phyloP scores from a whole-genome alignment of 2,113 vertebrate genomes.

The Tiliqua scincoides region DNA sequence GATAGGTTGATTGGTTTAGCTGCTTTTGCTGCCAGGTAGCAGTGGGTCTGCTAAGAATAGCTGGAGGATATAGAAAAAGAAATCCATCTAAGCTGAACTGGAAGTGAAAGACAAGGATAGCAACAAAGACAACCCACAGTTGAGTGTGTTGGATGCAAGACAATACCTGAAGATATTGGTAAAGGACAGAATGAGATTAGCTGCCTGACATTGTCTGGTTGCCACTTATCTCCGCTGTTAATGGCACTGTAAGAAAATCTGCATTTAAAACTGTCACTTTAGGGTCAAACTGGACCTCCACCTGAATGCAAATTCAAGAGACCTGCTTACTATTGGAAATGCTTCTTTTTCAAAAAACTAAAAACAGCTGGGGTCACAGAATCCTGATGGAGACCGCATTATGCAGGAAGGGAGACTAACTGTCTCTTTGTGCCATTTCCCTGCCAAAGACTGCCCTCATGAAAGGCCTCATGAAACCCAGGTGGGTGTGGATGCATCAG shows the following conservation, averaged over 20 bases:
- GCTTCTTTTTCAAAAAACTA: too few species aligned
- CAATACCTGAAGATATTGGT: rapidly evolving
- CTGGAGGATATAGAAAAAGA: conserved; percentile 6
- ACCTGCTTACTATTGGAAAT: too few species aligned
- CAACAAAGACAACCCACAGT: not conserved
- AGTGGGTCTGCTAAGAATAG: conserved; percentile 21
- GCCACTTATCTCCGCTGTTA: not conserved
- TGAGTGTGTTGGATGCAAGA: not conserved
- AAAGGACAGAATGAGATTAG: not conserved
- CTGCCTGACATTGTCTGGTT: not conserved
- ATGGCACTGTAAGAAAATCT: not conserved
- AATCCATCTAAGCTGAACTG: conserved; percentile 8
- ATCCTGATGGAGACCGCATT: too few species aligned
- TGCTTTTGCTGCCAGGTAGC: not conserved
- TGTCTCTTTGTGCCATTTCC: too few species aligned
- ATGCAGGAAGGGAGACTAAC: too few species aligned
- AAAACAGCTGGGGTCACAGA: too few species aligned
- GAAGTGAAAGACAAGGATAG: not conserved
- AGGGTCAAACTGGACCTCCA: too few species aligned
- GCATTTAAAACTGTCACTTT: not conserved
- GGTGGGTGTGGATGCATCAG: too few species aligned
- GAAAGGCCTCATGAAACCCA: too few species aligned
- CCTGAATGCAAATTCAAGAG: too few species aligned
- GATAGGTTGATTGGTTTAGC: conserved; percentile 15
- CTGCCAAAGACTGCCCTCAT: too few species aligned